Evolutionary conservation across 2,113 vertebrate genomes (phyloP).

Genomic region (Nesogale talazaci): DNA sequence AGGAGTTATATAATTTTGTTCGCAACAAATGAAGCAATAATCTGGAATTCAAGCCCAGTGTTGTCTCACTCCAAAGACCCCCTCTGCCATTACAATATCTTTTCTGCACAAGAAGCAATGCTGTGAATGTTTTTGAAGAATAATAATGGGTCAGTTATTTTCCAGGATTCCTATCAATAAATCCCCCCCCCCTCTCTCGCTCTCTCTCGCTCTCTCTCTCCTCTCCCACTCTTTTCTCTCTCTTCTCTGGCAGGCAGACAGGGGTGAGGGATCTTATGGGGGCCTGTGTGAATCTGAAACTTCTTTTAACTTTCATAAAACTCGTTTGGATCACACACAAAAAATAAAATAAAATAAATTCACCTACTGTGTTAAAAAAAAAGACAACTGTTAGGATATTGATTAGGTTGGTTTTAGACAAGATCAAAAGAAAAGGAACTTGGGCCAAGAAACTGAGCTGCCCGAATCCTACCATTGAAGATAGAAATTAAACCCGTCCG

Average conservation of each 20-base stretch:
- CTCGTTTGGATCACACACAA: too few relatives aligned
- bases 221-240: too few relatives aligned
- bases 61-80: background rate
- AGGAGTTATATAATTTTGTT: background rate
- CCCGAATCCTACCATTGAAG: background rate
- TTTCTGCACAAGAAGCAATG: background rate
- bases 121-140: background rate
- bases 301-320: too few relatives aligned
- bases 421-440: background rate
- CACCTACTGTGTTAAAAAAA: background rate
- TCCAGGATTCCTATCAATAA: conserved; percentile 12
- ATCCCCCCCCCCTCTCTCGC: too few relatives aligned
- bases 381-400: background rate
- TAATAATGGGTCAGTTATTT: background rate
- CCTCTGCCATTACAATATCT: background rate
- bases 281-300: too few relatives aligned
- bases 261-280: too few relatives aligned
- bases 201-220: too few relatives aligned
- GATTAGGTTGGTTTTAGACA: background rate
- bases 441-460: background rate
- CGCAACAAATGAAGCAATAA: background rate
- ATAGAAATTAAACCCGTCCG: background rate
- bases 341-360: too few relatives aligned
- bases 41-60: background rate
- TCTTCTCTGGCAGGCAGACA: too few relatives aligned